Evolutionary conservation across 2,113 vertebrate genomes (phyloP), one percentile per base, ranked within the genome.

Genomic region (Otocyon megalotis): DNA sequence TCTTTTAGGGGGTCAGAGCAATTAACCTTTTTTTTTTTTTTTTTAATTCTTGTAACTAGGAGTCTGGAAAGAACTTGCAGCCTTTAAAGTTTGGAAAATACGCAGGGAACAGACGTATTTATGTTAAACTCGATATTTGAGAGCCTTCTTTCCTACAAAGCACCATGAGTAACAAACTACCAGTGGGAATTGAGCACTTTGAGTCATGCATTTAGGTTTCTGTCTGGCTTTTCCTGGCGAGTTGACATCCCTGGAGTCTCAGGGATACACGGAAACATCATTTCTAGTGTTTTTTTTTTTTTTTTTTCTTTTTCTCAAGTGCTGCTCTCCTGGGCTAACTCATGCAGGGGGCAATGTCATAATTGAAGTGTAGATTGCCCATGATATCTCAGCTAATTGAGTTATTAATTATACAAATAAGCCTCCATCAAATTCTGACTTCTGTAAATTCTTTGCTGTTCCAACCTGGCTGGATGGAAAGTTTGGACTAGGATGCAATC

Each of bases 181-280:
- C 93, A 72, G 60, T 82, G 96, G 96, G 96, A 95, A 97, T 81
- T 69, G 43, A 81, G 69, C 58, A 35, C 84, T 94, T 79, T 80
- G 87, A 93, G 93, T 94, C 91, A 85, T 65, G 60, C 90, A 11
- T 67, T 87, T 74, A 53, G 77, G 69, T 93, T 93, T 95, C 87
- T 93, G 96, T 76, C 92, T 95, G 88, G 62, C 87, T 97, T 94
- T 88, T 96, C 58, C 58, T 96, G n/a, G 62, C 58, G 90, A 95
- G 76, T 24, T 79, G 82, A 67, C 92, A 83, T 48, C 54, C 13
- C 22, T 19, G 37, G 56, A 76, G 67, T 90, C 96, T 93, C 77
- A 17, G 35, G 67, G 62, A 86, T 58, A 11, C 37, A 56, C 63
- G 37, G 90, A 71, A 95, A 48, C n/a, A 26, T 93, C 93, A 91